Conservation (phyloP, 2,888 invertebrate genomes). For the Leptinotarsa tumamoca region DNA sequence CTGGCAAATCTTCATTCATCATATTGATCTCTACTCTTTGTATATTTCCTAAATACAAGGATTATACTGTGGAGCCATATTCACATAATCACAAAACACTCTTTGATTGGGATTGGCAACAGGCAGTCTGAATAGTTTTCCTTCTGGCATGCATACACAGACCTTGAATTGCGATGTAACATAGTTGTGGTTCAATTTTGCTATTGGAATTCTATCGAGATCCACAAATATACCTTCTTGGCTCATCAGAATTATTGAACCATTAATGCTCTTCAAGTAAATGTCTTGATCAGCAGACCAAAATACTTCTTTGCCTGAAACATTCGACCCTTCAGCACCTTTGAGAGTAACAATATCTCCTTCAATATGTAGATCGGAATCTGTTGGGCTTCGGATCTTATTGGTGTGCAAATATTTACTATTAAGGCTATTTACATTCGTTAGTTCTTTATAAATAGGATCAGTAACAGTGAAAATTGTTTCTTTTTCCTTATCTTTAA, state of each 20-base stretch:
- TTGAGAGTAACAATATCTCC: constrained; percentile 79
- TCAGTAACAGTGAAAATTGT: constrained; percentile 81
- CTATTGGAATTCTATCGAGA: constrained; percentile 78
- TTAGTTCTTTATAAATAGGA: constrained; percentile 78
- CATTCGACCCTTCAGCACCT: constrained; percentile 83
- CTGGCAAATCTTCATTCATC: too few relatives aligned
- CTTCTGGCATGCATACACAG: constrained; percentile 91
- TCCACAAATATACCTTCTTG: constrained; percentile 80
- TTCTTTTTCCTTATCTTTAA: constrained; percentile 74
- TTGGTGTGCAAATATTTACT: constrained; percentile 78
- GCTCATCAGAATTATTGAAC: constrained; percentile 77
- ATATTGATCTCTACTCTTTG: not conserved
- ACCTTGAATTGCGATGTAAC: constrained; percentile 81
- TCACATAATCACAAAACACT: constrained; percentile 73
- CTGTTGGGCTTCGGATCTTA: constrained; percentile 80
- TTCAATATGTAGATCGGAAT: constrained; percentile 75
- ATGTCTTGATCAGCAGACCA: constrained; percentile 86
- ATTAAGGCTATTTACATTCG: constrained; percentile 74
- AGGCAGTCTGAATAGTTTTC: constrained; percentile 83
- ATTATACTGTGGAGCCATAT: constrained; percentile 72
- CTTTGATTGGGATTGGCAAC: constrained; percentile 71
- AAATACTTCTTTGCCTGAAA: constrained; percentile 79
- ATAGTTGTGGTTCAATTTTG: constrained; percentile 65
- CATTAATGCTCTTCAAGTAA: constrained; percentile 80
- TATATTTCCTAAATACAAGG: constrained; percentile 70